A percentile compares a stretch with the other conserved stretches of the same genome.
phyloP scores from a whole-genome alignment of 2,888 invertebrate genomes.

The Bibio marci region DNA sequence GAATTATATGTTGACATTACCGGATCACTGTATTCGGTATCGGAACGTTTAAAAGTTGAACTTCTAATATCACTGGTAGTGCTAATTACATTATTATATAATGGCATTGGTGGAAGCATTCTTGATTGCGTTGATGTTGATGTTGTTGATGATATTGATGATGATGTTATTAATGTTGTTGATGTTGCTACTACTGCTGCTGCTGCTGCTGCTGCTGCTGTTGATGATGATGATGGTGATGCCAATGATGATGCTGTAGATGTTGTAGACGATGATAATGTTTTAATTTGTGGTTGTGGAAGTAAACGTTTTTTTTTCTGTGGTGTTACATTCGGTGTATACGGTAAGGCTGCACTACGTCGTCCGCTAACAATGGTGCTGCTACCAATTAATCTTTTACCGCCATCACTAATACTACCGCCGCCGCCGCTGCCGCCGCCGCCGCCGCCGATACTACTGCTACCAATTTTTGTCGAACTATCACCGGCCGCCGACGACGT shows the following conservation, averaged over 20 bases:
- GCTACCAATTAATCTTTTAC: too few species aligned
- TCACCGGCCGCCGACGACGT: neutral
- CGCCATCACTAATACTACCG: too few species aligned
- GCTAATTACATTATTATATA: too few species aligned
- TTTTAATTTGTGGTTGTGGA: constrained; percentile 5
- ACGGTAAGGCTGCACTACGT: constrained; percentile 9
- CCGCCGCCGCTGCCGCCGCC: too few species aligned
- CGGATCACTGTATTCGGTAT: constrained; percentile 5
- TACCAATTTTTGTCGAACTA: too few species aligned
- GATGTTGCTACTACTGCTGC: neutral
- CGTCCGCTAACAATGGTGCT: too few species aligned
- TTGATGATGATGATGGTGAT: too few species aligned
- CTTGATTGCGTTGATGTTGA: constrained; percentile 16
- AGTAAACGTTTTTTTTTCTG: constrained; percentile 6
- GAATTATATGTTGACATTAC: too few species aligned
- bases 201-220: too few species aligned
- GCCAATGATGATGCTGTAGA: constrained; percentile 1
- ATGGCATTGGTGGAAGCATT: constrained; percentile 17
- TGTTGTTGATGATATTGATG: constrained; percentile 14
- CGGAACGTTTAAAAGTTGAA: constrained; percentile 12
- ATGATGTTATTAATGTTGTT: constrained; percentile 3
- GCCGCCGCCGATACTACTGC: too few species aligned
- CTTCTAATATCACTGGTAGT: constrained; percentile 24
- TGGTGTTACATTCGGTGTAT: constrained; percentile 12
- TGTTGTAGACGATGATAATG: too few species aligned